Evolutionary conservation across 2,888 invertebrate genomes (phyloP).

Genomic region (Pecten maximus): DNA sequence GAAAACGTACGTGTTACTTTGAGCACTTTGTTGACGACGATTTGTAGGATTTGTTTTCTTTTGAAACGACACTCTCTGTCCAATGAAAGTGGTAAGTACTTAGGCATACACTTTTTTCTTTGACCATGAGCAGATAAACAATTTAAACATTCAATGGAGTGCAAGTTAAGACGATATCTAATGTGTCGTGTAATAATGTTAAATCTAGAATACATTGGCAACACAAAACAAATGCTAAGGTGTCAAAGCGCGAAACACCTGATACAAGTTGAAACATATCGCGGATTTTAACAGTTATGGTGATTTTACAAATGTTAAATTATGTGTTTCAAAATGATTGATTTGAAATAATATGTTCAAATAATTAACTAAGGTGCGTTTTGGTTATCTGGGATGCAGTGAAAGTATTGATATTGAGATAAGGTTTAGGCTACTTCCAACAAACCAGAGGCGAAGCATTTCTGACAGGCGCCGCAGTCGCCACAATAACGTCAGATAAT

Average conservation of each 20-base stretch:
- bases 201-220: background rate
- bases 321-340: too few relatives aligned
- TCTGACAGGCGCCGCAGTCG: too few relatives aligned
- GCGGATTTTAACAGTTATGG: too few relatives aligned
- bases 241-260: constrained; percentile 29
- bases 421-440: too few relatives aligned
- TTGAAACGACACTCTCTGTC: background rate
- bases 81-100: background rate
- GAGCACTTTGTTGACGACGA: constrained; percentile 21
- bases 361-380: too few relatives aligned
- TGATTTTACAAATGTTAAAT: too few relatives aligned
- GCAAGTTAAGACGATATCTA: background rate
- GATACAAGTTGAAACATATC: constrained; percentile 28
- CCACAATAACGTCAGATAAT: too few relatives aligned
- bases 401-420: too few relatives aligned
- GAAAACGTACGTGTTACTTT: background rate
- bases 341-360: too few relatives aligned
- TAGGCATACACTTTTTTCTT: background rate
- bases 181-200: background rate
- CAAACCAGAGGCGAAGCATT: too few relatives aligned
- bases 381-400: too few relatives aligned
- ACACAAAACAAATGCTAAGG: background rate
- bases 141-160: background rate
- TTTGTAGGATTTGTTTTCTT: background rate
- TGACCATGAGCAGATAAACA: background rate